Evolutionary conservation across 2,888 invertebrate species (phyloP).

Genomic region (Rhogogaster chlorosoma): DNA sequence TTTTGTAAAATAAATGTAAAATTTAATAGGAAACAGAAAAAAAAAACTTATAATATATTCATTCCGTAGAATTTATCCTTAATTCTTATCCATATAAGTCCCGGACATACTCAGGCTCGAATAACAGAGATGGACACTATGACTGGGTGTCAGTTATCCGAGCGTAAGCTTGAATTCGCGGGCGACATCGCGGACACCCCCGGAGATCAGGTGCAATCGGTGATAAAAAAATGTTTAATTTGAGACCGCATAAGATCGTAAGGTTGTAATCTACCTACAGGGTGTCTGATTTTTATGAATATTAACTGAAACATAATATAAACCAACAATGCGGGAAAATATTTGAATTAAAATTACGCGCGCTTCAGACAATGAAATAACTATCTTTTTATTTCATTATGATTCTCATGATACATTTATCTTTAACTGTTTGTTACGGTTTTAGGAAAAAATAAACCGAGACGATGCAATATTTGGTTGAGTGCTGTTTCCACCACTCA

Average conservation of each 20-base stretch:
- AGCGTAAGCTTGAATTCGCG: constrained; percentile 14
- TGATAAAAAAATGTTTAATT: constrained; percentile 35
- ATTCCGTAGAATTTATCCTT: constrained; percentile 16
- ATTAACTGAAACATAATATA: not conserved
- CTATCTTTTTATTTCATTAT: not conserved
- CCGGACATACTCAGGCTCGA: constrained; percentile 3
- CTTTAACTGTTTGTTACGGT: not conserved
- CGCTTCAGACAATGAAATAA: not conserved
- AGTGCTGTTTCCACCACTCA: not conserved
- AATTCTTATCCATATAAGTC: constrained; percentile 1
- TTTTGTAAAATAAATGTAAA: not conserved
- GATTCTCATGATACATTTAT: not conserved
- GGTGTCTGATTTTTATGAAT: not conserved
- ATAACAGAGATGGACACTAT: constrained; percentile 23
- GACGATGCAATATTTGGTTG: not conserved
- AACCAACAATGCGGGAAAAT: not conserved
- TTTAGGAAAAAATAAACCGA: not conserved
- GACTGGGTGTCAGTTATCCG: constrained; percentile 40
- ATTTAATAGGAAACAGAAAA: not conserved
- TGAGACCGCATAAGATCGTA: constrained; percentile 37
- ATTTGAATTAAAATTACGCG: not conserved
- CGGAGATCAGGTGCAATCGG: constrained; percentile 42
- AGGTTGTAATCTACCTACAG: not conserved
- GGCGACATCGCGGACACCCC: constrained; percentile 35
- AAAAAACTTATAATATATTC: not conserved